These are phyloP conservation scores for Iguana delicatissima DNA, from an alignment of 2,797 vertebrate genomes.

Conservation along the genomic window DNA sequence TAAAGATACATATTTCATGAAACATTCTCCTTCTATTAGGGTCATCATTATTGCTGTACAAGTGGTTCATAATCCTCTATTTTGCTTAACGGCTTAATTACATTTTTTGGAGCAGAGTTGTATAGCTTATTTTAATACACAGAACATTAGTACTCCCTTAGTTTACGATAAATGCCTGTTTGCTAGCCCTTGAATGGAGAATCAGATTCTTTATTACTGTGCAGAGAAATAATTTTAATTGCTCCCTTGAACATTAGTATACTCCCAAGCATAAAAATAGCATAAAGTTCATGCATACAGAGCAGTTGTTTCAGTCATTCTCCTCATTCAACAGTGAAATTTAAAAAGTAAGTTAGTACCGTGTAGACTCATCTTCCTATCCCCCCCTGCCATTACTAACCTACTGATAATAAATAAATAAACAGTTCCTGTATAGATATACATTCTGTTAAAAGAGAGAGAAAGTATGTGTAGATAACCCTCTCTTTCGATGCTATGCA, in stretches of 20 bases:
- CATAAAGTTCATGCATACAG: conserved; percentile 43
- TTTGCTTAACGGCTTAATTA: conserved; percentile 36
- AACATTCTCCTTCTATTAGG: conserved; percentile 2
- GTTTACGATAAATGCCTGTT: conserved; percentile 47
- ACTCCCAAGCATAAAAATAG: conserved; percentile 58
- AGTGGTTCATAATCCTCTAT: conserved; percentile 28
- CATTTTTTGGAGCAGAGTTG: conserved; percentile 20
- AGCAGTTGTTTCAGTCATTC: conserved; percentile 63
- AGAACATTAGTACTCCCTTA: conserved; percentile 24
- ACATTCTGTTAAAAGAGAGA: not conserved
- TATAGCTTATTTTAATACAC: not conserved
- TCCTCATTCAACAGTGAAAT: conserved; percentile 62
- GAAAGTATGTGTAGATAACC: not conserved
- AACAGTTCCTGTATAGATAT: conserved; percentile 43
- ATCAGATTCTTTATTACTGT: conserved; percentile 55
- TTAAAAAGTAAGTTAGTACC: conserved; percentile 57
- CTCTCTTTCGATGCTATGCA: not conserved
- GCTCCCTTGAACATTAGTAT: conserved; percentile 64
- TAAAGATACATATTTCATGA: conserved; percentile 21
- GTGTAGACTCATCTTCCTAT: conserved; percentile 21
- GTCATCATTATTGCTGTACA: not conserved
- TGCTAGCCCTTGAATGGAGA: conserved; percentile 53
- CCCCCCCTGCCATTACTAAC: conserved; percentile 30
- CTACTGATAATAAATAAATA: conserved; percentile 11
- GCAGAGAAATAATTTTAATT: conserved; percentile 65